A percentile compares a stretch with the other conserved stretches of the same genome.
phyloP scores from a whole-genome alignment of 2,888 invertebrate genomes.

The Dermolepida albohirtum region DNA sequence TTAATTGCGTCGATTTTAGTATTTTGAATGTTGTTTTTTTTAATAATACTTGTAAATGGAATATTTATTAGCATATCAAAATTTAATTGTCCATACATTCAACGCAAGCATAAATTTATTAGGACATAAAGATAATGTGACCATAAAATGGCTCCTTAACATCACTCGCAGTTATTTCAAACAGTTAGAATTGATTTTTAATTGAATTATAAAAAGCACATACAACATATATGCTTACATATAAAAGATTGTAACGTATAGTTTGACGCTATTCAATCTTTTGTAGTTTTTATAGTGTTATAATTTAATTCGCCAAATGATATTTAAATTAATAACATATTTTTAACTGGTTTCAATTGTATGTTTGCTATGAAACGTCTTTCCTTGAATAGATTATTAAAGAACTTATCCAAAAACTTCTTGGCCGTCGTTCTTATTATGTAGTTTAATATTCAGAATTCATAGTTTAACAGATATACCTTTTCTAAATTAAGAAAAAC shows the following conservation, averaged over 20 bases:
- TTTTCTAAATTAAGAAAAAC: too few relatives aligned
- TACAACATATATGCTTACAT: not conserved
- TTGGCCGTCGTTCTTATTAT: not conserved
- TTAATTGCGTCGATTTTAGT: conserved; percentile 34
- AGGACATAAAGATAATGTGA: conserved; percentile 53
- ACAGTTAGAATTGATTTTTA: conserved; percentile 50
- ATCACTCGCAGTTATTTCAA: conserved; percentile 52
- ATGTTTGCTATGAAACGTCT: conserved; percentile 30
- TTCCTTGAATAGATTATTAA: not conserved
- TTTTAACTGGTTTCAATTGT: not conserved
- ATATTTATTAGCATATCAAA: conserved; percentile 54
- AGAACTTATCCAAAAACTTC: conserved; percentile 23
- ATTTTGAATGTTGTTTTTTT: conserved; percentile 30
- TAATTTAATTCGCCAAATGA: too few relatives aligned
- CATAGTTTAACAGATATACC: not conserved
- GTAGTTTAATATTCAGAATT: not conserved
- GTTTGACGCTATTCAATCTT: too few relatives aligned
- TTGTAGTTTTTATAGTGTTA: too few relatives aligned
- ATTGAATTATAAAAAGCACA: conserved; percentile 46
- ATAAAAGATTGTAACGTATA: too few relatives aligned
- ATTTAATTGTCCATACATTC: conserved; percentile 54
- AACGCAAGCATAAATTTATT: conserved; percentile 52
- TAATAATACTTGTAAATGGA: conserved; percentile 42
- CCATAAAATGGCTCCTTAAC: conserved; percentile 49
- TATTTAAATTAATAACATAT: too few relatives aligned